Evolutionary conservation across 2,888 invertebrate species (phyloP).

Genomic region (Caenorhabditis drosophilae): DNA sequence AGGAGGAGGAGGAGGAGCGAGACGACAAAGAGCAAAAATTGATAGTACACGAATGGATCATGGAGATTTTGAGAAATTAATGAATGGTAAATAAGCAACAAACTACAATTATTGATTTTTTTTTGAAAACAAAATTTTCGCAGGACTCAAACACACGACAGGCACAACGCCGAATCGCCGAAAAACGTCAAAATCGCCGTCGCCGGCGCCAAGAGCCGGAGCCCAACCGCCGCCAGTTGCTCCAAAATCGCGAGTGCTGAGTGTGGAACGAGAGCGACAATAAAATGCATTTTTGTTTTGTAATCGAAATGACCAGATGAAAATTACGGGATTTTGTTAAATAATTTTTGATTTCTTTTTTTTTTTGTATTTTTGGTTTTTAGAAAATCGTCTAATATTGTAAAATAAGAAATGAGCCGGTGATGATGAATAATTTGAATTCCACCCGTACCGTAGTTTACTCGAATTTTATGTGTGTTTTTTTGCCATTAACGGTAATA

Average conservation of each 20-base stretch:
- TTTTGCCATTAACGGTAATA: too few species aligned
- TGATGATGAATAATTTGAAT: too few species aligned
- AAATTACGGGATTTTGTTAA: background rate
- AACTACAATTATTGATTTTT: background rate
- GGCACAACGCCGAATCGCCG: slow-evolving; percentile 40
- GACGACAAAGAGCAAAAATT: slow-evolving; percentile 46
- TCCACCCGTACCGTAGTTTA: too few species aligned
- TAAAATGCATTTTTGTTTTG: slow-evolving; percentile 4
- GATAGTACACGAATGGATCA: slow-evolving; percentile 62
- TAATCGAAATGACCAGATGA: background rate
- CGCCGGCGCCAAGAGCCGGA: slow-evolving; percentile 33
- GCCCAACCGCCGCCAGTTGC: slow-evolving; percentile 55
- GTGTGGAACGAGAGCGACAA: slow-evolving; percentile 51
- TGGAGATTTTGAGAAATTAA: slow-evolving; percentile 65
- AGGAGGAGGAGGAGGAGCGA: slow-evolving; percentile 11
- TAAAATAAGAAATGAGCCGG: background rate
- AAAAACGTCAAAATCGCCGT: slow-evolving; percentile 38
- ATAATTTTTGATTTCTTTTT: background rate
- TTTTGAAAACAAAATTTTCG: slow-evolving; percentile 9
- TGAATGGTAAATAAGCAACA: slow-evolving; percentile 54
- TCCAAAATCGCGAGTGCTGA: slow-evolving; percentile 48
- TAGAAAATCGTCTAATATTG: background rate
- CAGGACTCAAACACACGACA: slow-evolving; percentile 49
- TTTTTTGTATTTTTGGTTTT: background rate
- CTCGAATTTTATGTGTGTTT: too few species aligned